Conservation (phyloP, 1,140 invertebrate genomes). For the Helicoverpa zea region DNA sequence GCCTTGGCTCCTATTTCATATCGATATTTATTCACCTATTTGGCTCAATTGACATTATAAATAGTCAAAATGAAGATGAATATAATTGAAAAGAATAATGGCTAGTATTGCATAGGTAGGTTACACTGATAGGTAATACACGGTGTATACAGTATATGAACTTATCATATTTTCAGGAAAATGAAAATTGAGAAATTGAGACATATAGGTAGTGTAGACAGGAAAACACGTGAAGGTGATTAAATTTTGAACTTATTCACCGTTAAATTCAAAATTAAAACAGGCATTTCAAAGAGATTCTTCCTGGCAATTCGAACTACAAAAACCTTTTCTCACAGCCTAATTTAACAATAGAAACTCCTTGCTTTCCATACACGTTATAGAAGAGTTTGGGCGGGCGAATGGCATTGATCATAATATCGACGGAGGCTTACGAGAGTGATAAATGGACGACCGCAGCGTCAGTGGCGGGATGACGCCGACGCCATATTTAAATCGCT, state of each 20-base stretch:
- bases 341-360: slow-evolving; percentile 25
- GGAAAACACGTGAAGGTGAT: too few relatives aligned
- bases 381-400: slow-evolving; percentile 64
- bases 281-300: too few relatives aligned
- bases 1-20: slow-evolving; percentile 65
- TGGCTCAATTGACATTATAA: not conserved
- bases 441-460: slow-evolving; percentile 82
- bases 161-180: too few relatives aligned
- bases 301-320: too few relatives aligned
- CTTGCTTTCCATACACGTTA: slow-evolving; percentile 58
- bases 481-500: slow-evolving; percentile 83
- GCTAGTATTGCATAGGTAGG: not conserved
- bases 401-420: slow-evolving; percentile 86
- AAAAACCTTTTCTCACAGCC: not conserved
- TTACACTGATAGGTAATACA: too few relatives aligned
- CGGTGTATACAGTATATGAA: too few relatives aligned
- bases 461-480: slow-evolving; percentile 77
- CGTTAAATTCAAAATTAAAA: too few relatives aligned
- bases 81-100: not conserved
- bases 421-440: slow-evolving; percentile 83
- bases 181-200: too few relatives aligned
- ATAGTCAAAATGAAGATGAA: not conserved
- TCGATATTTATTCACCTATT: slow-evolving; percentile 44
- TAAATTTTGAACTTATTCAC: too few relatives aligned
- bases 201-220: too few relatives aligned